phyloP scores from a whole-genome alignment of 2,888 invertebrate genomes.

The Napeogenes sylphis region DNA sequence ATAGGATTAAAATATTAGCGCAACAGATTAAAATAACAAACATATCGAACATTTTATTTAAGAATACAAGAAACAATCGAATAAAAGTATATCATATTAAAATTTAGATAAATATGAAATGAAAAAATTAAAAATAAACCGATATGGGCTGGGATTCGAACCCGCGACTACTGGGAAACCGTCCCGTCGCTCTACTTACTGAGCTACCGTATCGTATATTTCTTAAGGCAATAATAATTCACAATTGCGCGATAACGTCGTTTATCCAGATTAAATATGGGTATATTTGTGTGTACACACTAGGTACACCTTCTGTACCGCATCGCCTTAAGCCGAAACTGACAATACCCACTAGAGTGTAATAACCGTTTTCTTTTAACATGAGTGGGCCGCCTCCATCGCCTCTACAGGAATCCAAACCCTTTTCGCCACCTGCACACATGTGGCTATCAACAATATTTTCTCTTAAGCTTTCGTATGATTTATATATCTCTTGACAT shows the following conservation, averaged over 20 bases:
- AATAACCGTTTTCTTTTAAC: slow-evolving; percentile 35
- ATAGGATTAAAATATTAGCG: too few relatives aligned
- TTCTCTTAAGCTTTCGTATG: slow-evolving; percentile 18
- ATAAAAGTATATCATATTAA: too few relatives aligned
- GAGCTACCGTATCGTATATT: too few relatives aligned
- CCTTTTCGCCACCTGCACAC: slow-evolving; percentile 64
- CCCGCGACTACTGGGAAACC: too few relatives aligned
- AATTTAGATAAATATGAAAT: too few relatives aligned
- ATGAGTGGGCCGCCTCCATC: slow-evolving; percentile 84
- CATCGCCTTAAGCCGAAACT: slow-evolving; percentile 33
- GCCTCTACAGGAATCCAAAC: slow-evolving; percentile 80
- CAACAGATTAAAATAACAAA: too few relatives aligned
- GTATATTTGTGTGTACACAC: slow-evolving; percentile 35
- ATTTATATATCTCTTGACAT: slow-evolving; percentile 28
- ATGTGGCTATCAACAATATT: slow-evolving; percentile 34
- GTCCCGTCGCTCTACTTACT: too few relatives aligned
- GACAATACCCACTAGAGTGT: slow-evolving; percentile 33
- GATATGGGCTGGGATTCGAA: too few relatives aligned
- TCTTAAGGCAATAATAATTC: too few relatives aligned
- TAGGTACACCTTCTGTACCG: slow-evolving; percentile 33
- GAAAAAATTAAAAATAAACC: too few relatives aligned
- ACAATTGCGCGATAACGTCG: slow-evolving; percentile 11
- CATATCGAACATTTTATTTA: too few relatives aligned
- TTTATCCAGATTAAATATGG: slow-evolving; percentile 34
- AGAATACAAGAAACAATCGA: too few relatives aligned